Evolutionary conservation across 2,113 vertebrate species (phyloP).

Genomic region (Rhea americana): DNA sequence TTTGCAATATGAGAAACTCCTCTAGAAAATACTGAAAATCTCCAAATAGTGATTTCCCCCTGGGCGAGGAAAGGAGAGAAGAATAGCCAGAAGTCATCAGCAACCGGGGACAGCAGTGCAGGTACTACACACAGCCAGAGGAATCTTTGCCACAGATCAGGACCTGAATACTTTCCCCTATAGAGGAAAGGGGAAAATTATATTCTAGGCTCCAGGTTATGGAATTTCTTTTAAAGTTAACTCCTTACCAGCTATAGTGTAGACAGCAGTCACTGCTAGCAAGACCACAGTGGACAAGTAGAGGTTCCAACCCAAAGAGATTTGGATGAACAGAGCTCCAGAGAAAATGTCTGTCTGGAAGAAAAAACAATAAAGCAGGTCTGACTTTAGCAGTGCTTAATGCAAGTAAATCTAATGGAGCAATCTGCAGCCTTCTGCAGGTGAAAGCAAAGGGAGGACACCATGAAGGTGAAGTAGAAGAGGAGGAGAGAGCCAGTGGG

Average conservation of each 20-base stretch:
- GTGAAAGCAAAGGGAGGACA: constrained; percentile 22
- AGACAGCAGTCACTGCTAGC: constrained; percentile 87
- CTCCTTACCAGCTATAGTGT: constrained; percentile 88
- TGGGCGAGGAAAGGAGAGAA: background rate
- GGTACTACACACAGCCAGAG: background rate
- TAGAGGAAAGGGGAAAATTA: background rate
- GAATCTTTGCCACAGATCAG: background rate
- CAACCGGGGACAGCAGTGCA: background rate
- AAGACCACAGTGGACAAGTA: constrained; percentile 88
- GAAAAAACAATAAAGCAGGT: background rate
- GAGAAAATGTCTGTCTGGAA: constrained; percentile 93
- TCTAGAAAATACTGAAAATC: background rate
- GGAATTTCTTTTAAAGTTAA: background rate
- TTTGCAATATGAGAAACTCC: background rate
- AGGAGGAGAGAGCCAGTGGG: background rate
- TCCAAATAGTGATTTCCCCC: background rate
- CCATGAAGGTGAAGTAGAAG: background rate
- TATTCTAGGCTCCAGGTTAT: background rate
- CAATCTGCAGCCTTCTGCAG: background rate
- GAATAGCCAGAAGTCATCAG: background rate
- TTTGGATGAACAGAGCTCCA: constrained; percentile 90
- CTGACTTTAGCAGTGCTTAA: background rate
- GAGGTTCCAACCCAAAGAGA: constrained; percentile 91
- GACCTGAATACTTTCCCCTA: background rate
- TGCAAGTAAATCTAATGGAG: constrained; percentile 36